Conservation (phyloP, 2,888 invertebrate species). For the Drosophila phalerata region DNA sequence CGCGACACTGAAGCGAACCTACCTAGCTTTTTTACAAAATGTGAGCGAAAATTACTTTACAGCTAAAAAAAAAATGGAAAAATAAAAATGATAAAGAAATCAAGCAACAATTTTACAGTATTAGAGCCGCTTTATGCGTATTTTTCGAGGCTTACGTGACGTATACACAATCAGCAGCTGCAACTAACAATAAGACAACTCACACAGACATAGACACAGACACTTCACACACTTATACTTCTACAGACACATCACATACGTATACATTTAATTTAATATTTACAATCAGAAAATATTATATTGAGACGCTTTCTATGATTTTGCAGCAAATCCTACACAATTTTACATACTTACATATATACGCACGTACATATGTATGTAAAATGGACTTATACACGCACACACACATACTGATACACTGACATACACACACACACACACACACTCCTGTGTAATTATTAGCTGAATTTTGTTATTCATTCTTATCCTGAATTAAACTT, state of each 20-base stretch:
- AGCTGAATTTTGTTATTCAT: constrained; percentile 40
- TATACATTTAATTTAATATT: not conserved
- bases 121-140: constrained; percentile 78
- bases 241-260: not conserved
- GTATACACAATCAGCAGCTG: constrained; percentile 79
- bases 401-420: constrained; percentile 14
- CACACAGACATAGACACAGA: constrained; percentile 18
- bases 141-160: constrained; percentile 77
- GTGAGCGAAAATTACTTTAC: constrained; percentile 76
- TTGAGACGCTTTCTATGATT: constrained; percentile 52
- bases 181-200: constrained; percentile 56
- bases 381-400: constrained; percentile 13
- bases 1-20: constrained; percentile 75
- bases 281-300: constrained; percentile 45
- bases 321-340: constrained; percentile 46
- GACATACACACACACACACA: constrained; percentile 17
- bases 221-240: not conserved
- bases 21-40: constrained; percentile 79
- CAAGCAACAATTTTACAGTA: constrained; percentile 79
- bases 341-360: constrained; percentile 39
- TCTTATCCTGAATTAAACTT: constrained; percentile 48
- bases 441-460: constrained; percentile 17
- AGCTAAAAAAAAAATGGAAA: constrained; percentile 42
- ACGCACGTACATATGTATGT: constrained; percentile 6
- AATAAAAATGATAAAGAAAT: constrained; percentile 29